Evolutionary conservation across 2,113 vertebrate species (phyloP).

Genomic region (Potamarius usumacintae): DNA sequence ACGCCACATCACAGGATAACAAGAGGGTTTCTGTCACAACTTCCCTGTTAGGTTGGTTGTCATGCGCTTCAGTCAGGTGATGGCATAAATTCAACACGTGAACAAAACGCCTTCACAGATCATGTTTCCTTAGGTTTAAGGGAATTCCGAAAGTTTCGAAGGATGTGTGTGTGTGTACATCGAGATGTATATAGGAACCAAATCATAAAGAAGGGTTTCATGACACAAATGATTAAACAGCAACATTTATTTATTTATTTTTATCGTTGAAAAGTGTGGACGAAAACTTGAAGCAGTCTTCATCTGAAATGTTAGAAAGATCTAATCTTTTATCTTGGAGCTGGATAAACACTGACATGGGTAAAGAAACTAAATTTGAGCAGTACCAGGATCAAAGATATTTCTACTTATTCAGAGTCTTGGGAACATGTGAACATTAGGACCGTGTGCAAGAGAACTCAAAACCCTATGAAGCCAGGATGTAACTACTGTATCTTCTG

Average conservation of each 20-base stretch:
- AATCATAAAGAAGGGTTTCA: not conserved
- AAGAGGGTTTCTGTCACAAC: slow-evolving; percentile 36
- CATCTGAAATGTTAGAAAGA: not conserved
- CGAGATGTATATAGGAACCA: not conserved
- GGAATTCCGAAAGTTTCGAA: not conserved
- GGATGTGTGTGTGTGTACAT: not conserved
- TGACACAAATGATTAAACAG: not conserved
- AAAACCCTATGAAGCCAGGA: no score
- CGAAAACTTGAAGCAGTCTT: not conserved
- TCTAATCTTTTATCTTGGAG: not conserved
- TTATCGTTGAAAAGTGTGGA: not conserved
- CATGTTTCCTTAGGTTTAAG: not conserved
- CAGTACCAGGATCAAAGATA: not conserved
- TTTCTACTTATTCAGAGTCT: not conserved
- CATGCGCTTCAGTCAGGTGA: slow-evolving; percentile 10
- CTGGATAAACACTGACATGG: not conserved
- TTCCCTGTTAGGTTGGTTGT: slow-evolving; percentile 39
- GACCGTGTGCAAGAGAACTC: not conserved
- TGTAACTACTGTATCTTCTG: no score
- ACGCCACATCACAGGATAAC: slow-evolving; percentile 33
- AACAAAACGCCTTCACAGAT: not conserved
- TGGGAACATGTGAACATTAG: not conserved
- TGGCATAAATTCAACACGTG: not conserved
- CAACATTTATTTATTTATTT: not conserved
- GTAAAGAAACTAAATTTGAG: not conserved